These are phyloP conservation scores for Aurelia coerulea DNA, from an alignment of 30 jellyfish, hydroid and myxozoan genomes.

Conservation along the genomic window DNA sequence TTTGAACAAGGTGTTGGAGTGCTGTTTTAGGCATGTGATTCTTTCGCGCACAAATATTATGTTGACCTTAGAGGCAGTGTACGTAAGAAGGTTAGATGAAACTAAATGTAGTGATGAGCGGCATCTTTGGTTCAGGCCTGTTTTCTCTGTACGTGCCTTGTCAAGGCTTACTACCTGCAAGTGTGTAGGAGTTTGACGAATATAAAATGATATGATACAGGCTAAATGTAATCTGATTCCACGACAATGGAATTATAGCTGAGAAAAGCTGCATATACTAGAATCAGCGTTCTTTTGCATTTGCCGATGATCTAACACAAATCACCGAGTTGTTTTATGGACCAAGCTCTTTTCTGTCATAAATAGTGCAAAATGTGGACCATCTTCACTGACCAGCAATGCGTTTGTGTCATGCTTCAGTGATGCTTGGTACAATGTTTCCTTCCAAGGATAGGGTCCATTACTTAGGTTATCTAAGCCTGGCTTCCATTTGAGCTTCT, in stretches of 20 bases:
- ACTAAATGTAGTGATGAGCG: background rate
- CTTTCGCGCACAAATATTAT: constrained; percentile 25
- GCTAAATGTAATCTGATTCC: background rate
- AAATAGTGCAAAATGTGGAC: no score
- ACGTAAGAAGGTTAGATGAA: background rate
- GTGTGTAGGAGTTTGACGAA: background rate
- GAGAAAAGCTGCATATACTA: no score
- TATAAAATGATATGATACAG: background rate
- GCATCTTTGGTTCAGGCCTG: background rate
- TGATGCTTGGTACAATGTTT: no score
- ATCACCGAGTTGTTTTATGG: no score
- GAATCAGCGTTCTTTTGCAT: no score
- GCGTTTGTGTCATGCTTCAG: no score
- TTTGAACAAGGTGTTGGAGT: constrained; percentile 6
- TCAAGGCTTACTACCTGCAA: constrained; percentile 7
- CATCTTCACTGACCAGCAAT: no score
- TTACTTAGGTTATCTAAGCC: no score
- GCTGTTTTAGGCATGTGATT: constrained; percentile 1
- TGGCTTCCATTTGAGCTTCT: no score
- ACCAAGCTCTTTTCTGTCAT: no score
- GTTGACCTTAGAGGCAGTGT: constrained; percentile 14
- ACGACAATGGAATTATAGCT: background rate
- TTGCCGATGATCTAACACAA: no score
- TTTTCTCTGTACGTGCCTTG: constrained; percentile 15
- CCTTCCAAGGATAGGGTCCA: no score